Conservation (phyloP, 2,888 invertebrate species). For the Lycia hirtaria region DNA sequence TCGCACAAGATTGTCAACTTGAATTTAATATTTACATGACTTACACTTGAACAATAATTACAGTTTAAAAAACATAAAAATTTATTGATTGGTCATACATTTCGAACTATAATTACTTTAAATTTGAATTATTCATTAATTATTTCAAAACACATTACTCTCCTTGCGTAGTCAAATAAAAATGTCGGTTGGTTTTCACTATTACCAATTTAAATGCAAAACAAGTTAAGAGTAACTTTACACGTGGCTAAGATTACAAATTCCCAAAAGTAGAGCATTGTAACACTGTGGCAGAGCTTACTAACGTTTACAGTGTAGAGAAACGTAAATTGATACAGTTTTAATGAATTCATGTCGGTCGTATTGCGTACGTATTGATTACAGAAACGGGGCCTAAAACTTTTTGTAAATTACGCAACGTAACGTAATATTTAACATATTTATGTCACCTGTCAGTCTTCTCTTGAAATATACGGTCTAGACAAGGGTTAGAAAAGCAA, state of each 20-base stretch:
- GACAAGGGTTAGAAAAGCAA: neutral
- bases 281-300: neutral
- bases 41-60: too few species aligned
- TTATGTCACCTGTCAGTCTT: neutral
- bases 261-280: constrained; percentile 4
- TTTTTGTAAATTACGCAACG: constrained; percentile 12
- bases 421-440: neutral
- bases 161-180: too few species aligned
- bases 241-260: neutral
- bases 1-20: too few species aligned
- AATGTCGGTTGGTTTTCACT: neutral
- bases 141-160: neutral
- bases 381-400: constrained; percentile 7
- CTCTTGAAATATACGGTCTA: neutral
- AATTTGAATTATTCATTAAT: too few species aligned
- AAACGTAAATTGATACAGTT: constrained; percentile 13
- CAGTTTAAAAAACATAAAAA: too few species aligned
- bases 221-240: neutral
- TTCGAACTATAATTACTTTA: too few species aligned
- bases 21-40: too few species aligned
- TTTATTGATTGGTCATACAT: too few species aligned
- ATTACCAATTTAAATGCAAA: neutral
- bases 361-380: constrained; percentile 22
- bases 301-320: constrained; percentile 1
- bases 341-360: constrained; percentile 21